Evolutionary conservation across 1,140 invertebrate genomes (phyloP).

Genomic region (Neocloeon triangulifer): DNA sequence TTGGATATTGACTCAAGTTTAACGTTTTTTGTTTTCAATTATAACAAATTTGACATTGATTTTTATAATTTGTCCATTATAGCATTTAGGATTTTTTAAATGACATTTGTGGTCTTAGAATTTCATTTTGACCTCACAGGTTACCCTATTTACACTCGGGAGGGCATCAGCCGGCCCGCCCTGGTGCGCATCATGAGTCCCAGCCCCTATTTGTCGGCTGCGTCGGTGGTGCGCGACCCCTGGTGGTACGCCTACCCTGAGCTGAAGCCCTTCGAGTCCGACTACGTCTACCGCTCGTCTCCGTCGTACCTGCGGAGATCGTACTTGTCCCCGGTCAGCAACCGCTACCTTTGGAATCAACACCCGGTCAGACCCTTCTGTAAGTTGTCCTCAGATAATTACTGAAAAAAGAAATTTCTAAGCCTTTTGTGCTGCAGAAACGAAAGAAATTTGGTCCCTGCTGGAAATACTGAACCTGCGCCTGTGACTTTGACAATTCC

Average conservation of each 20-base stretch:
- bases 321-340: constrained; percentile 68
- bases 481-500: too few relatives aligned
- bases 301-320: constrained; percentile 64
- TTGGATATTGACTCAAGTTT: too few relatives aligned
- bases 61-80: too few relatives aligned
- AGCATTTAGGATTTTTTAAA: background rate
- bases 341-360: constrained; percentile 67
- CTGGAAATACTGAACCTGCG: too few relatives aligned
- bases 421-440: background rate
- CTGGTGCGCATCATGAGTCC: constrained; percentile 54
- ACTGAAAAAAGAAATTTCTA: background rate
- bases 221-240: constrained; percentile 55
- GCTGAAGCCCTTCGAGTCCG: constrained; percentile 41
- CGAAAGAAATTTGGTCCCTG: too few relatives aligned
- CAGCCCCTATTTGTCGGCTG: constrained; percentile 45
- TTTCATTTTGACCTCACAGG: too few relatives aligned
- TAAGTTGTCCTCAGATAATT: too few relatives aligned
- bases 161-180: constrained; percentile 31
- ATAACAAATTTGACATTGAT: too few relatives aligned
- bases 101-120: too few relatives aligned
- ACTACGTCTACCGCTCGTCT: constrained; percentile 31
- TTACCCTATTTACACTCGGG: constrained; percentile 40
- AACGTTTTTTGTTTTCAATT: too few relatives aligned
- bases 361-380: constrained; percentile 72
- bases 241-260: constrained; percentile 67